Percentiles rank a stretch among this genome's conserved stretches.
phyloP scores from a whole-genome alignment of 1,140 invertebrate species.

The Aphidius gifuensis region DNA sequence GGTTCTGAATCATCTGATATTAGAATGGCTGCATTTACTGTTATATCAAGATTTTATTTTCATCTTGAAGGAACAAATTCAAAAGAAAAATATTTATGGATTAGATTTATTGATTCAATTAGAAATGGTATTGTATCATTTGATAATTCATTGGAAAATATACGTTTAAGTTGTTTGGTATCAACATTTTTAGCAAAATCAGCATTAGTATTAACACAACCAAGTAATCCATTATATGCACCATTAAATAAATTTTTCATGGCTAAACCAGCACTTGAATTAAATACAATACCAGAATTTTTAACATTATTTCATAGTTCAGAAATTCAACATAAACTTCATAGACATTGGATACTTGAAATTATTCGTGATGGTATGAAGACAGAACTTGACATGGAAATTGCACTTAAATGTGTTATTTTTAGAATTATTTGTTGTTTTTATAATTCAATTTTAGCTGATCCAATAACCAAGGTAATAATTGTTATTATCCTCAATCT shows the following conservation, averaged over 20 bases:
- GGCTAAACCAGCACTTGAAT: conserved; percentile 66
- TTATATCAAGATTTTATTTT: conserved; percentile 64
- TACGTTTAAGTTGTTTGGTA: conserved; percentile 64
- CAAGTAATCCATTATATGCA: conserved; percentile 66
- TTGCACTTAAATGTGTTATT: conserved; percentile 59
- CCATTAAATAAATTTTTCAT: conserved; percentile 68
- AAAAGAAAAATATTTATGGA: conserved; percentile 55
- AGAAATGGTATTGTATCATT: conserved; percentile 51
- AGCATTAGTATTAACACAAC: conserved; percentile 63
- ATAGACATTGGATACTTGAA: conserved; percentile 68
- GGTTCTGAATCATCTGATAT: conserved; percentile 60
- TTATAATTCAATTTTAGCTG: conserved; percentile 49
- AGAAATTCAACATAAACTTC: conserved; percentile 59
- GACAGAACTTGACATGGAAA: conserved; percentile 57
- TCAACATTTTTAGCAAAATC: conserved; percentile 69
- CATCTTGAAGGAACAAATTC: conserved; percentile 64
- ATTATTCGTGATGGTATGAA: conserved; percentile 66
- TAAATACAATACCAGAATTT: conserved; percentile 74
- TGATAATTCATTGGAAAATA: conserved; percentile 43
- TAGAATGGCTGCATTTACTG: conserved; percentile 64
- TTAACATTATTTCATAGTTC: conserved; percentile 70
- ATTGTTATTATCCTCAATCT: conserved; percentile 7
- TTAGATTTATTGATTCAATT: conserved; percentile 54
- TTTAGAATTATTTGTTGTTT: conserved; percentile 62
- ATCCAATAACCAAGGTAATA: conserved; percentile 55